Percentiles rank a stretch among this genome's conserved stretches.
Evolutionary conservation across 2,113 vertebrate genomes (phyloP).

Genomic region (Todiramphus chloris): DNA sequence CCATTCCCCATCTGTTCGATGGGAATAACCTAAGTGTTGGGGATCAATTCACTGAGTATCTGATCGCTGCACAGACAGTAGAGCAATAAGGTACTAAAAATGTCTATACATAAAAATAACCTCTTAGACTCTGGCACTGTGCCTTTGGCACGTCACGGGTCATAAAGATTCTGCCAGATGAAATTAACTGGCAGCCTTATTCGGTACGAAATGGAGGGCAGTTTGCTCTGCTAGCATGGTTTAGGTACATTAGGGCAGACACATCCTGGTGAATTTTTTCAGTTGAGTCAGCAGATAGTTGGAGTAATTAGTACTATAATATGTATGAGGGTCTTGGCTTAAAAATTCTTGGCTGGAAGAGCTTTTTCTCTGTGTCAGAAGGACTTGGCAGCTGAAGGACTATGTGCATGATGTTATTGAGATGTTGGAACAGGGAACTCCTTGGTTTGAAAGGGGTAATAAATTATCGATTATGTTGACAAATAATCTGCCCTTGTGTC

Average conservation of each 20-base stretch:
- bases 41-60: constrained; percentile 41
- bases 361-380: background rate
- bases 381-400: constrained; percentile 30
- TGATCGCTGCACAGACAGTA: constrained; percentile 11
- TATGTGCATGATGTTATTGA: constrained; percentile 16
- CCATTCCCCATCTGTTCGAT: constrained; percentile 45
- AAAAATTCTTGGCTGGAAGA: constrained; percentile 40
- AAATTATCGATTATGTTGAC: background rate
- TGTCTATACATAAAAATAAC: constrained; percentile 69
- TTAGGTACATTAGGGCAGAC: constrained; percentile 41
- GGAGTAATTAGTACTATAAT: constrained; percentile 42
- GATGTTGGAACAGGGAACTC: constrained; percentile 36
- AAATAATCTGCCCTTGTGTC: constrained; percentile 20
- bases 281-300: constrained; percentile 62
- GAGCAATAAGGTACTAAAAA: constrained; percentile 65
- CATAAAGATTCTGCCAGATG: constrained; percentile 49
- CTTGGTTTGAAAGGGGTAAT: constrained; percentile 22
- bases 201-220: background rate
- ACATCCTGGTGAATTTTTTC: constrained; percentile 47
- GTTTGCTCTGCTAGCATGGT: background rate
- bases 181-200: constrained; percentile 50
- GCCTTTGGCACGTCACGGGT: constrained; percentile 45
- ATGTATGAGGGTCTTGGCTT: constrained; percentile 24
- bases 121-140: constrained; percentile 54
- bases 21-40: constrained; percentile 34